Evolutionary conservation across 2,797 vertebrate genomes (phyloP).

Genomic region (Acanthurus lineatus): DNA sequence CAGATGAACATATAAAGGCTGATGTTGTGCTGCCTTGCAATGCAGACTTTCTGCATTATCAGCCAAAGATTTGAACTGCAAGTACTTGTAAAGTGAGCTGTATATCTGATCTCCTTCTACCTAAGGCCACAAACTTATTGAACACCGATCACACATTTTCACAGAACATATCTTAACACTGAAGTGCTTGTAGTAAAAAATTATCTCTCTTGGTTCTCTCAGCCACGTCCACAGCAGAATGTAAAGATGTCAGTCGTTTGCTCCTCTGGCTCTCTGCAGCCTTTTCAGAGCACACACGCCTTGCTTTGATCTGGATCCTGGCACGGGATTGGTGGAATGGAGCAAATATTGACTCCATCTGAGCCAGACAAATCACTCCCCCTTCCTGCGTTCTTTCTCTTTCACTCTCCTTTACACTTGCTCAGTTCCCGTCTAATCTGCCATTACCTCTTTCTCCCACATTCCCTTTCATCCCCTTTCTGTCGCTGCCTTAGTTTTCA

Average conservation of each 20-base stretch:
- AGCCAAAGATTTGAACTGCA: too few relatives aligned
- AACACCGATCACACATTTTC: background rate
- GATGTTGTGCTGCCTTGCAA: too few relatives aligned
- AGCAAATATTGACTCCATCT: conserved; percentile 87
- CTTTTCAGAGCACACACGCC: conserved; percentile 53
- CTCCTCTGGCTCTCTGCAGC: conserved; percentile 33
- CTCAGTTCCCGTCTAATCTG: conserved; percentile 73
- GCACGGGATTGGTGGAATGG: conserved; percentile 79
- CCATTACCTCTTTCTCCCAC: conserved; percentile 77
- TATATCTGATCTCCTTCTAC: too few relatives aligned
- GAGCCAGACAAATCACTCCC: conserved; percentile 73
- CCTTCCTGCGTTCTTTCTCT: conserved; percentile 51
- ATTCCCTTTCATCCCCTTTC: conserved; percentile 77
- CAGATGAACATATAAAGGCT: too few relatives aligned
- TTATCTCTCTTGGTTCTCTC: conserved; percentile 23
- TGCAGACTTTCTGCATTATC: too few relatives aligned
- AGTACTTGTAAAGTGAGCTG: too few relatives aligned
- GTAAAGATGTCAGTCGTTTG: conserved; percentile 56
- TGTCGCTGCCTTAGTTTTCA: conserved; percentile 69
- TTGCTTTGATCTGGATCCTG: conserved; percentile 75
- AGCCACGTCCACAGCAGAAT: conserved; percentile 30
- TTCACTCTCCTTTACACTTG: conserved; percentile 63
- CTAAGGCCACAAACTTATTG: too few relatives aligned
- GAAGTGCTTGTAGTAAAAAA: conserved; percentile 31
- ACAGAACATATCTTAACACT: conserved; percentile 6